Conservation (phyloP, 2,113 vertebrate genomes). For the Ardeotis arabs region DNA sequence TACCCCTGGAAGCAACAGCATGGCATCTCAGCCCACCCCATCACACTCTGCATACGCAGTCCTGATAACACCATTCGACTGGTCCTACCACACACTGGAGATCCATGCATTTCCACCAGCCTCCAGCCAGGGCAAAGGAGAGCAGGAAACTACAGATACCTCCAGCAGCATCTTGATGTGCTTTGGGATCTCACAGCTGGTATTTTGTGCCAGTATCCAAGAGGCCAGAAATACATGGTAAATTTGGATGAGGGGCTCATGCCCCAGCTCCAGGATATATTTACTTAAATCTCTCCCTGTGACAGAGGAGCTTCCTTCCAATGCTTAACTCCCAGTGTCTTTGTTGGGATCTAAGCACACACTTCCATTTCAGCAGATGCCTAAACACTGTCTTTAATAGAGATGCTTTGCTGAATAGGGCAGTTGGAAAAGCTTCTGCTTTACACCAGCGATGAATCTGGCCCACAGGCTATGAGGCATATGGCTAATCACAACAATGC, state of each 20-base stretch:
- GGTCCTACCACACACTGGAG: rapidly evolving
- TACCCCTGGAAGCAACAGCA: background rate
- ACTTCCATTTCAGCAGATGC: background rate
- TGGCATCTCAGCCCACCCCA: background rate
- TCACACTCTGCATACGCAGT: background rate
- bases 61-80: rapidly evolving
- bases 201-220: background rate
- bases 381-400: background rate
- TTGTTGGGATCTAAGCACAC: background rate
- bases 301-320: background rate
- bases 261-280: background rate
- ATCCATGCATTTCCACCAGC: rapidly evolving
- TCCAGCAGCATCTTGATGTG: background rate
- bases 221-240: rapidly evolving
- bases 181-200: background rate
- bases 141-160: background rate
- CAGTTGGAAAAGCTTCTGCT: background rate
- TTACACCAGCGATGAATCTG: conserved; percentile 40
- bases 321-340: background rate
- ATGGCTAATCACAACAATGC: conserved; percentile 49
- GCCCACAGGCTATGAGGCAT: conserved; percentile 32
- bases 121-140: background rate
- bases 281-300: background rate
- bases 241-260: background rate
- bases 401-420: conserved; percentile 3